Evolutionary conservation across 2,888 invertebrate species (phyloP).

Genomic region (Ectropis crepuscularia): DNA sequence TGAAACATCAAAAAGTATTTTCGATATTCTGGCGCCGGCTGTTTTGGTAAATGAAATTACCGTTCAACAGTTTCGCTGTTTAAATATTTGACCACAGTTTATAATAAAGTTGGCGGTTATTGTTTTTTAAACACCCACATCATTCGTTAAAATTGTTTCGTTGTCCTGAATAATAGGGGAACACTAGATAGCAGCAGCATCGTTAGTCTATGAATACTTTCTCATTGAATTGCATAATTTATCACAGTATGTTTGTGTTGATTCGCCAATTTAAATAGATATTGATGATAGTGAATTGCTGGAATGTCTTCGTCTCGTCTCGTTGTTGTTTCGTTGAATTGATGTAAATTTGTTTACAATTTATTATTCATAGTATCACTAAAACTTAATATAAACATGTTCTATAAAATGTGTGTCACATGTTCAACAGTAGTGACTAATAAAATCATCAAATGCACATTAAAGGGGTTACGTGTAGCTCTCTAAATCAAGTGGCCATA

Average conservation of each 20-base stretch:
- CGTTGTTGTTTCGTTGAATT: too few species aligned
- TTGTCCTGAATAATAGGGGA: constrained; percentile 4
- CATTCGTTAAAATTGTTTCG: constrained; percentile 14
- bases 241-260: neutral
- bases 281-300: too few species aligned
- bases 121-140: constrained; percentile 22
- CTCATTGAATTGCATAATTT: neutral
- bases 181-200: neutral
- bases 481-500: too few species aligned
- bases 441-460: too few species aligned
- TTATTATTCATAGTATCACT: too few species aligned
- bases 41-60: constrained; percentile 30
- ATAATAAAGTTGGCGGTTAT: constrained; percentile 27
- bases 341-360: too few species aligned
- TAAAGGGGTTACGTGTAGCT: too few species aligned
- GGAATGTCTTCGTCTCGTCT: too few species aligned
- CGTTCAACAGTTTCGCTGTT: constrained; percentile 25
- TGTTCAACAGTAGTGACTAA: too few species aligned
- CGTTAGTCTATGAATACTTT: neutral
- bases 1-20: constrained; percentile 30
- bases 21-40: constrained; percentile 29
- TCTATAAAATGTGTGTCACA: too few species aligned
- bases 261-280: too few species aligned
- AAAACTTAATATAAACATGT: too few species aligned
- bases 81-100: constrained; percentile 34